These are phyloP conservation scores for Graphium colonna DNA, from an alignment of 2,888 invertebrate species.

Conservation along the genomic window DNA sequence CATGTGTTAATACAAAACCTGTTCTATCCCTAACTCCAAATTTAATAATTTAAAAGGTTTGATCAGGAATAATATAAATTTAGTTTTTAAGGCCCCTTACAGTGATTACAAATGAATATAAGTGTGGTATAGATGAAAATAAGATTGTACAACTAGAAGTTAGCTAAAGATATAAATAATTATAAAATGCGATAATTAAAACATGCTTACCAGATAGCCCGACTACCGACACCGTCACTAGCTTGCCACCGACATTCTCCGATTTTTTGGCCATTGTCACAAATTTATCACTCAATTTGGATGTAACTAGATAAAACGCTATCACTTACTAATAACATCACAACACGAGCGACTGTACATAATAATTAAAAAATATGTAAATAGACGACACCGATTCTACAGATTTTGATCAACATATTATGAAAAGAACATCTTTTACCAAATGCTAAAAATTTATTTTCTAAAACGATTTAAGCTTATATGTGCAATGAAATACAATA, in stretches of 20 bases:
- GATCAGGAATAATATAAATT: too few species aligned
- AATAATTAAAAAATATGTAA: slow-evolving; percentile 35
- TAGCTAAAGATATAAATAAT: too few species aligned
- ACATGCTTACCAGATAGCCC: slow-evolving; percentile 86
- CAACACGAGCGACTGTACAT: slow-evolving; percentile 39
- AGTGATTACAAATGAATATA: too few species aligned
- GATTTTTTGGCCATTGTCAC: slow-evolving; percentile 86
- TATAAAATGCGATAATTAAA: too few species aligned
- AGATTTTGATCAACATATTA: slow-evolving; percentile 23
- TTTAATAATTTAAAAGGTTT: too few species aligned
- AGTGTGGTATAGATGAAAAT: too few species aligned
- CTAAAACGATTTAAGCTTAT: not conserved
- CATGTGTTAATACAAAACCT: too few species aligned
- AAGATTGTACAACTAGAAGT: too few species aligned
- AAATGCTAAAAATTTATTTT: too few species aligned
- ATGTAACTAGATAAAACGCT: slow-evolving; percentile 44
- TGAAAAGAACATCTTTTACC: not conserved
- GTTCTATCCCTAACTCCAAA: not conserved
- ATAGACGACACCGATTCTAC: slow-evolving; percentile 30
- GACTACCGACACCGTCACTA: slow-evolving; percentile 93
- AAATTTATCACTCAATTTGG: slow-evolving; percentile 45
- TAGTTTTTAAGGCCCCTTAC: too few species aligned
- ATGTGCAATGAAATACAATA: not conserved
- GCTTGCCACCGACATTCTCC: slow-evolving; percentile 82
- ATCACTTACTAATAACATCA: slow-evolving; percentile 63